A percentile compares a stretch with the other conserved stretches of the same genome.
Conservation (phyloP, 1,140 invertebrate species). For the Diachasmimorpha longicaudata region DNA sequence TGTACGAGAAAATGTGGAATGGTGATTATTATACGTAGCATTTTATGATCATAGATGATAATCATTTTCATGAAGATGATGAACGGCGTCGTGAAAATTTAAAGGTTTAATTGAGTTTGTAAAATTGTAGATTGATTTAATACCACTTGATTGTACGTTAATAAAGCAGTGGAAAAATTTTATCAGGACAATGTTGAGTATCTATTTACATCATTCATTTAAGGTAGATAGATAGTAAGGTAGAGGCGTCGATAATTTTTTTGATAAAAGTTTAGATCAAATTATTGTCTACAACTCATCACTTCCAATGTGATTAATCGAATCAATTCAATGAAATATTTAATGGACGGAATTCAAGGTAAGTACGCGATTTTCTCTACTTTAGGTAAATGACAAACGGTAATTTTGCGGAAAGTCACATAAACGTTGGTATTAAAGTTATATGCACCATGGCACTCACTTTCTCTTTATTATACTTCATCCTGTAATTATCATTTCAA, state of each 20-base stretch:
- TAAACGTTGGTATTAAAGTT: conserved; percentile 20
- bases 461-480: conserved; percentile 17
- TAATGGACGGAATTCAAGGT: not conserved
- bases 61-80: not conserved
- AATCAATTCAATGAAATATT: not conserved
- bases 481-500: conserved; percentile 16
- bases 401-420: conserved; percentile 15
- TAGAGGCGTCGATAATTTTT: too few relatives aligned
- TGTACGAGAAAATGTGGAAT: not conserved
- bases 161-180: too few relatives aligned
- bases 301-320: too few relatives aligned
- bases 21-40: not conserved
- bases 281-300: too few relatives aligned
- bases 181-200: too few relatives aligned
- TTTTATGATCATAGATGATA: not conserved
- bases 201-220: too few relatives aligned
- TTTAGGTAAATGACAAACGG: not conserved
- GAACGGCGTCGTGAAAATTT: not conserved
- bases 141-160: too few relatives aligned
- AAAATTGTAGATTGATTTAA: too few relatives aligned
- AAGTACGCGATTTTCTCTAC: not conserved
- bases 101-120: not conserved
- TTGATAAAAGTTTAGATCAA: too few relatives aligned
- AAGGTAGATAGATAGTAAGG: too few relatives aligned
- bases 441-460: conserved; percentile 21